Evolutionary conservation across 2,888 invertebrate genomes (phyloP), one percentile per base, ranked within the genome.

Genomic region (Sphaeridia pumilis): DNA sequence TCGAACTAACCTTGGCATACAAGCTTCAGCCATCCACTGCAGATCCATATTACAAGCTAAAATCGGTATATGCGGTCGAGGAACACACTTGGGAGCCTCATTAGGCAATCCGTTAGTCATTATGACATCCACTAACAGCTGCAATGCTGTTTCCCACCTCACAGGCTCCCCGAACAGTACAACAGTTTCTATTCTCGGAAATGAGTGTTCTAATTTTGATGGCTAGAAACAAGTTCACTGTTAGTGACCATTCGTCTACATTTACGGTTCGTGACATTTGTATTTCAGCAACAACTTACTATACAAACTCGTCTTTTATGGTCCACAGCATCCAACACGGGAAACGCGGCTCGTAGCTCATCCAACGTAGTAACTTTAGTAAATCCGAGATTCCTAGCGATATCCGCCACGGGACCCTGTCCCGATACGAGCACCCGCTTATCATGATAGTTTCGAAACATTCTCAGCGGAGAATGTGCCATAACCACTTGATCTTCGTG

Each of bases 111-210:
- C 80, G 65, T 77, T 72, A 1, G 79, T 78, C 67, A 80, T 67
- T 25, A 81, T 67, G 34, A 78, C 72, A 67, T 81, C 81, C 22
- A 79, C 69, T 57, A 82, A 71, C 21, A 81, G 67, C 67, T 81
- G 81, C 27, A 75, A 70, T n/a, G 76, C 73, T 1, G 78, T 77
- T 69, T 81, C 81, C 81, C 81, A 81, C 65, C 80, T 52, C 12
- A 52, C 41, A 4, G 52, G 52, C 42, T 52, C 52, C 20, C 52
- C 52, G 41, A 80, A 75, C 49, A 81, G 68, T 55, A 81, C 72
- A 24, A 81, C 71, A 44, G 76, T 80, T 66, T 78, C 78, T 54
- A 79, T 75, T 49, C 67, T 69, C 21, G 75, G 72, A 62, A 77
- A 78, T 59, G 71, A 73, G 22, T 72, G 68, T 63, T 76, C 74